Conservation (phyloP, 2,888 invertebrate genomes). For the Teleogryllus oceanicus region DNA sequence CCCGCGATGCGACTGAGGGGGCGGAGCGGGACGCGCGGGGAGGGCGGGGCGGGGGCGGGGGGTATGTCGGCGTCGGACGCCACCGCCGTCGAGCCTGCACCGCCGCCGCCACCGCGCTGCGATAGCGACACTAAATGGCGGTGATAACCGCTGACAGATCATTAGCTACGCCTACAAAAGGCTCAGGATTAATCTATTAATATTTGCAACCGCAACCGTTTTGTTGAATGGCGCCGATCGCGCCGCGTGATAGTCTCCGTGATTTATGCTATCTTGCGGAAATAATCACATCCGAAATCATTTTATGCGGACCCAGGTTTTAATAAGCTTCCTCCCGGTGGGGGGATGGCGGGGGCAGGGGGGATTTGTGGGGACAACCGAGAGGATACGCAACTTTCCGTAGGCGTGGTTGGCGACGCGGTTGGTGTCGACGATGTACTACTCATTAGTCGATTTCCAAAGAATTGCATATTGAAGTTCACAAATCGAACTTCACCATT, state of each 20-base stretch:
- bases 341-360: not conserved
- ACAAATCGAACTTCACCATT: too few species aligned
- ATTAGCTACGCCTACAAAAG: conserved; percentile 7
- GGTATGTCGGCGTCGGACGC: not conserved
- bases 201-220: not conserved
- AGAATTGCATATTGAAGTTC: too few species aligned
- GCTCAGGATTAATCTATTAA: conserved; percentile 8
- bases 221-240: not conserved
- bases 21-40: not conserved
- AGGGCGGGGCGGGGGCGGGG: not conserved
- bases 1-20: not conserved
- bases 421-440: too few species aligned
- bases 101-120: too few species aligned
- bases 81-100: too few species aligned
- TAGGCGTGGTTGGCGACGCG: too few species aligned
- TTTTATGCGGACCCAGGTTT: conserved; percentile 8
- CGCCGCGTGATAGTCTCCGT: not conserved
- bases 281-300: conserved; percentile 18
- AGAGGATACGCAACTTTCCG: too few species aligned
- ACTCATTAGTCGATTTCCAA: too few species aligned
- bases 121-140: not conserved
- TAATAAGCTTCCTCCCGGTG: not conserved
- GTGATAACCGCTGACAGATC: conserved; percentile 18
- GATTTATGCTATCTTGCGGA: conserved; percentile 18
- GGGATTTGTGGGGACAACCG: too few species aligned